A percentile compares a stretch with the other conserved stretches of the same genome.
Evolutionary conservation across 2,113 vertebrate genomes (phyloP).

Genomic region (Empidonax alnorum): DNA sequence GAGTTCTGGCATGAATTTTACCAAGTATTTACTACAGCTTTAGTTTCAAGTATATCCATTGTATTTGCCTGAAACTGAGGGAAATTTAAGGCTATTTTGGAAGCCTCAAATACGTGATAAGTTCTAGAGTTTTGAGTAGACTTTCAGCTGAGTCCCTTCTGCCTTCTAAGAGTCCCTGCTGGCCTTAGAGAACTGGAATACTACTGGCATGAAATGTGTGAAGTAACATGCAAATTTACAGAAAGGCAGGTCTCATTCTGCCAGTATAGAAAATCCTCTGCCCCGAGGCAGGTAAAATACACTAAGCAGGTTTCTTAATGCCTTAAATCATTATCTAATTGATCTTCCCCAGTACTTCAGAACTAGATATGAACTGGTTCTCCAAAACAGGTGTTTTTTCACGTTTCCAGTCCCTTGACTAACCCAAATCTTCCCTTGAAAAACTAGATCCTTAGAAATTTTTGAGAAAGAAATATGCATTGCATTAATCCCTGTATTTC

Average conservation of each 20-base stretch:
- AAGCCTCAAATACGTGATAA: neutral
- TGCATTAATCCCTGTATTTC: neutral
- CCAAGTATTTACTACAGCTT: neutral
- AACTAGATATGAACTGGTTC: neutral
- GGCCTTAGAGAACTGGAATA: neutral
- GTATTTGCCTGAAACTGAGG: neutral
- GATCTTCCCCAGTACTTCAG: neutral
- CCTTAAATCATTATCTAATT: neutral
- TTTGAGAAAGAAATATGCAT: neutral
- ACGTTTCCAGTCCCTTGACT: neutral
- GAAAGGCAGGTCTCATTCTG: neutral
- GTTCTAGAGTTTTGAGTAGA: neutral
- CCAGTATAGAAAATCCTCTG: neutral
- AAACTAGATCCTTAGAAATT: neutral
- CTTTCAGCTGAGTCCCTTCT: neutral
- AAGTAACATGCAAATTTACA: neutral
- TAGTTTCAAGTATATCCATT: neutral
- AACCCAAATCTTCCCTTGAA: neutral
- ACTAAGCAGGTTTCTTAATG: neutral
- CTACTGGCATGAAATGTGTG: neutral
- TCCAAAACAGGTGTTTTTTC: neutral
- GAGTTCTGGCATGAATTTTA: neutral
- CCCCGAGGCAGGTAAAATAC: neutral
- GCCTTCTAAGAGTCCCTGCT: neutral
- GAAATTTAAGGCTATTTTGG: neutral